These are phyloP conservation scores for Ormyrus pomaceus DNA, from an alignment of 2,888 invertebrate genomes.

Conservation along the genomic window DNA sequence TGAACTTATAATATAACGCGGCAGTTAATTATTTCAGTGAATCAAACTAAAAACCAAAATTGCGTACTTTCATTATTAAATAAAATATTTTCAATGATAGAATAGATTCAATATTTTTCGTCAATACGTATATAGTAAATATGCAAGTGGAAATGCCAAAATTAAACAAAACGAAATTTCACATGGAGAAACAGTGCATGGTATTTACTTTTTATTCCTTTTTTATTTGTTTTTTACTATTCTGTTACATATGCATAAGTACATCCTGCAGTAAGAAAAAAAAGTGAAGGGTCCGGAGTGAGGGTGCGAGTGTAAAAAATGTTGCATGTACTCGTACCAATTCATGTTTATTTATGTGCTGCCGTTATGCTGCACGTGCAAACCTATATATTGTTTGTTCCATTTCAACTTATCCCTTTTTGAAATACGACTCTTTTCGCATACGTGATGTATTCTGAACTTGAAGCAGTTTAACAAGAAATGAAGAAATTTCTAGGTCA, in stretches of 20 bases:
- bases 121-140: too few relatives aligned
- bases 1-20: too few relatives aligned
- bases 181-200: too few relatives aligned
- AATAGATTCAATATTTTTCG: too few relatives aligned
- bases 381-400: constrained; percentile 5
- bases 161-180: too few relatives aligned
- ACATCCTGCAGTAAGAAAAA: background rate
- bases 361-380: background rate
- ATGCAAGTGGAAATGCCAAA: too few relatives aligned
- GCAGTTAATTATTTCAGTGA: too few relatives aligned
- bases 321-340: constrained; percentile 22
- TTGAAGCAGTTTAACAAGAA: background rate
- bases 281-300: constrained; percentile 7
- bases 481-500: too few relatives aligned
- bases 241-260: constrained; percentile 34
- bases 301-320: constrained; percentile 19
- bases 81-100: too few relatives aligned
- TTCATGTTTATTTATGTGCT: constrained; percentile 37
- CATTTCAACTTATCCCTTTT: background rate
- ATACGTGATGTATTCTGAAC: constrained; percentile 3
- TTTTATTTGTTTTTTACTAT: constrained; percentile 19
- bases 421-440: background rate
- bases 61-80: too few relatives aligned
- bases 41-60: too few relatives aligned
- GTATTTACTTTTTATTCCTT: background rate